phyloP scores from a whole-genome alignment of 2,113 vertebrate species.

The Emydocephalus ijimae region DNA sequence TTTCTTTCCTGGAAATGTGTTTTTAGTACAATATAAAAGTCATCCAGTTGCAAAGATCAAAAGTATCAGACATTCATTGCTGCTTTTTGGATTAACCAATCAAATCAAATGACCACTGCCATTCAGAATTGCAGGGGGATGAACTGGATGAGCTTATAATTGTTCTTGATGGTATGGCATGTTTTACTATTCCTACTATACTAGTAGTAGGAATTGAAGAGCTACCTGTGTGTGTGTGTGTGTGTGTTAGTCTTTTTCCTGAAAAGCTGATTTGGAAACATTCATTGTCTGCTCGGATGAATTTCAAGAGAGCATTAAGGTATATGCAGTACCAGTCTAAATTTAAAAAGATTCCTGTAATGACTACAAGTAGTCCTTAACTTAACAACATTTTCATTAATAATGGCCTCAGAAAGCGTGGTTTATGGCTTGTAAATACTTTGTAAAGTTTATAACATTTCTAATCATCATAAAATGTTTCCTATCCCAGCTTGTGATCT shows the following conservation, averaged over 20 bases:
- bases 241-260: not conserved
- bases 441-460: not conserved
- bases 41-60: conserved; percentile 98
- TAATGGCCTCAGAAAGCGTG: not conserved
- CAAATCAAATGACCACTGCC: conserved; percentile 84
- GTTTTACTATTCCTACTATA: not conserved
- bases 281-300: not conserved
- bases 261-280: not conserved
- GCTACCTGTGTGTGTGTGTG: conserved; percentile 49
- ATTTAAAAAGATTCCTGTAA: not conserved
- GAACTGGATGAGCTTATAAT: conserved; percentile 96
- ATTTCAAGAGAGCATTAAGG: not conserved
- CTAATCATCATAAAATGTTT: not conserved
- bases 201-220: not conserved
- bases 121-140: conserved; percentile 99
- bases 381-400: not conserved
- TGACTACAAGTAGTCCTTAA: not conserved
- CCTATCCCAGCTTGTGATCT: not conserved
- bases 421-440: not conserved
- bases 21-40: conserved; percentile 98
- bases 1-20: conserved; percentile 99
- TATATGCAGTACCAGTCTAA: not conserved
- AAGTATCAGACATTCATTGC: conserved; percentile 99
- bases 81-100: conserved; percentile 99
- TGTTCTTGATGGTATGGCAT: not conserved